Conservation (phyloP, 2,797 vertebrate species). For the Hylomyscus alleni region DNA sequence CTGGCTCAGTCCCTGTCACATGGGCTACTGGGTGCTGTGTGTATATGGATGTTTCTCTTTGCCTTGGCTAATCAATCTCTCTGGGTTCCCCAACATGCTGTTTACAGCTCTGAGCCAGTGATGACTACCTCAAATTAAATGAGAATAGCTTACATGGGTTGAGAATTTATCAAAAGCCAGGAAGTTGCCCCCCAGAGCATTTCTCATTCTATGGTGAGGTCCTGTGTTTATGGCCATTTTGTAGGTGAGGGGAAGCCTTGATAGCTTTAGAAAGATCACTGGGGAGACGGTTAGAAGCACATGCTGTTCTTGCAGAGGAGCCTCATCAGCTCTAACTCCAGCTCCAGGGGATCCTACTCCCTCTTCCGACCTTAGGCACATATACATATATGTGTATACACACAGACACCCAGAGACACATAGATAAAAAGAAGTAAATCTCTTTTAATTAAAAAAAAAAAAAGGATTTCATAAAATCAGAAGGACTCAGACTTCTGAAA, state of each 20-base stretch:
- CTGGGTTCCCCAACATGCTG: not conserved
- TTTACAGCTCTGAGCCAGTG: not conserved
- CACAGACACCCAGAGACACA: not conserved
- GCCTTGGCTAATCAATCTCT: not conserved
- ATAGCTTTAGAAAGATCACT: constrained; percentile 9
- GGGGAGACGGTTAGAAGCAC: not conserved
- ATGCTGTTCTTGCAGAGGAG: too few species aligned
- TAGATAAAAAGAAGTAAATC: not conserved
- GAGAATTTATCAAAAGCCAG: not conserved
- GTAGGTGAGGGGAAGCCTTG: not conserved
- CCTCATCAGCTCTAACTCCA: not conserved
- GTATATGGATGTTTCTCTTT: not conserved
- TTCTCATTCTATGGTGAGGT: not conserved
- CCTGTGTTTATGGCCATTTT: not conserved
- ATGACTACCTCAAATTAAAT: not conserved
- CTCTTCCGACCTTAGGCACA: not conserved
- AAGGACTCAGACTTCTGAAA: not conserved
- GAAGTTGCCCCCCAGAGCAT: not conserved
- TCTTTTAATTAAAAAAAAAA: too few species aligned
- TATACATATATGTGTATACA: not conserved
- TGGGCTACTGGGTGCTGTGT: not conserved
- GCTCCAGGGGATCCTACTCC: not conserved
- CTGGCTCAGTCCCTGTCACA: not conserved
- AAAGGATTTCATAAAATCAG: not conserved
- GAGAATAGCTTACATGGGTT: not conserved